phyloP scores from a whole-genome alignment of 1,140 invertebrate species.

The Octopus sinensis region DNA sequence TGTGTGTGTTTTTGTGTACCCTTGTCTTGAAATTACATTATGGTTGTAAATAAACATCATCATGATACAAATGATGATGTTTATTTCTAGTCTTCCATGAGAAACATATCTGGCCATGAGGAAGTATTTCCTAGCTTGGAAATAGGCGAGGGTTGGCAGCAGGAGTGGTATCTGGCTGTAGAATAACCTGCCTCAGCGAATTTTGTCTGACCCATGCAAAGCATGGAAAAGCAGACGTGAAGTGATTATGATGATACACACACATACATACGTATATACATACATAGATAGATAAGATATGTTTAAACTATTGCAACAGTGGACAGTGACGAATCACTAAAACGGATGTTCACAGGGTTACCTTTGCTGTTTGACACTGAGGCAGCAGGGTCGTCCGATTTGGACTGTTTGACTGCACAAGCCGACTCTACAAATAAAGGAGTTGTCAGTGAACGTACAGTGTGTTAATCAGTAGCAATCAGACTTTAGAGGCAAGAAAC shows the following conservation, averaged over 20 bases:
- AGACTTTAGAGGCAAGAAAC: too few relatives aligned
- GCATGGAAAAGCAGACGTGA: background rate
- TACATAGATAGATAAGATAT: background rate
- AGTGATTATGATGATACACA: background rate
- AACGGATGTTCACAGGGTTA: background rate
- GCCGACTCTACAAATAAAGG: conserved; percentile 9
- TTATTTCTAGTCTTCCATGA: too few relatives aligned
- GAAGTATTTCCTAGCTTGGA: too few relatives aligned
- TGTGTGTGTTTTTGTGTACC: too few relatives aligned
- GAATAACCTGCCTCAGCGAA: too few relatives aligned
- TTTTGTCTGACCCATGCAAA: background rate
- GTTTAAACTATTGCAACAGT: background rate
- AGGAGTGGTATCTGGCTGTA: too few relatives aligned
- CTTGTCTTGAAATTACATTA: too few relatives aligned
- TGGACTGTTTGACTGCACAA: conserved; percentile 10
- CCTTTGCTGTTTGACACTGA: conserved; percentile 7
- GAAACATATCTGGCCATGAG: too few relatives aligned
- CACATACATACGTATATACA: background rate
- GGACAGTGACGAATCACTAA: background rate
- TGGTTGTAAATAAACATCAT: too few relatives aligned
- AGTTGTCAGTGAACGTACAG: conserved; percentile 2
- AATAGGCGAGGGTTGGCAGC: too few relatives aligned
- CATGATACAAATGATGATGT: too few relatives aligned
- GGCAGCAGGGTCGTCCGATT: conserved; percentile 8
- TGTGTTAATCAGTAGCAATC: too few relatives aligned